These are phyloP conservation scores for Meiosimyza platycephala DNA, from an alignment of 2,888 invertebrate species.

Conservation along the genomic window DNA sequence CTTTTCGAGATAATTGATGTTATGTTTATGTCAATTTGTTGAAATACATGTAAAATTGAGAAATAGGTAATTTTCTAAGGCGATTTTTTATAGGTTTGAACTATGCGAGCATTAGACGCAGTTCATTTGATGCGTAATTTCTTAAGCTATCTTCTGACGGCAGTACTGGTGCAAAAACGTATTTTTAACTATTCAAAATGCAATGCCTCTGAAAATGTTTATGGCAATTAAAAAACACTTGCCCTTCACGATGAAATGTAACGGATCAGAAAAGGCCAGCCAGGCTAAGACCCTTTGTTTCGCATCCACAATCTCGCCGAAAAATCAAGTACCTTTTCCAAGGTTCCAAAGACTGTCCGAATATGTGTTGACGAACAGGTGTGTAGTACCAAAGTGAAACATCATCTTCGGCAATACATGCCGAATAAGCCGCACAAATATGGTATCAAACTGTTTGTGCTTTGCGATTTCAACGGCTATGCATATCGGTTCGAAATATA, in stretches of 20 bases:
- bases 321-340: conserved; percentile 32
- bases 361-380: conserved; percentile 28
- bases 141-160: too few species aligned
- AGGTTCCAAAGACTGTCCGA: conserved; percentile 14
- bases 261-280: conserved; percentile 39
- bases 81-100: too few species aligned
- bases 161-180: conserved; percentile 41
- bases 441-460: too few species aligned
- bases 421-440: too few species aligned
- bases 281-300: conserved; percentile 42
- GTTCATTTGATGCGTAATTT: too few species aligned
- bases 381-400: conserved; percentile 18
- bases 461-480: too few species aligned
- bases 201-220: conserved; percentile 40
- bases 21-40: too few species aligned
- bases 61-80: too few species aligned
- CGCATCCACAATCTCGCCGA: conserved; percentile 29
- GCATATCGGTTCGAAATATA: background rate
- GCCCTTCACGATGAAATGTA: conserved; percentile 40
- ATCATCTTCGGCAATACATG: too few species aligned
- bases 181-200: conserved; percentile 39
- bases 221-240: conserved; percentile 42
- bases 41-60: too few species aligned
- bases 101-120: too few species aligned
- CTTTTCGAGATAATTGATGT: too few species aligned